Evolutionary conservation across 2,797 vertebrate genomes (phyloP), one percentile per base, ranked within the genome.

Genomic region (Lepilemur septentrionalis): DNA sequence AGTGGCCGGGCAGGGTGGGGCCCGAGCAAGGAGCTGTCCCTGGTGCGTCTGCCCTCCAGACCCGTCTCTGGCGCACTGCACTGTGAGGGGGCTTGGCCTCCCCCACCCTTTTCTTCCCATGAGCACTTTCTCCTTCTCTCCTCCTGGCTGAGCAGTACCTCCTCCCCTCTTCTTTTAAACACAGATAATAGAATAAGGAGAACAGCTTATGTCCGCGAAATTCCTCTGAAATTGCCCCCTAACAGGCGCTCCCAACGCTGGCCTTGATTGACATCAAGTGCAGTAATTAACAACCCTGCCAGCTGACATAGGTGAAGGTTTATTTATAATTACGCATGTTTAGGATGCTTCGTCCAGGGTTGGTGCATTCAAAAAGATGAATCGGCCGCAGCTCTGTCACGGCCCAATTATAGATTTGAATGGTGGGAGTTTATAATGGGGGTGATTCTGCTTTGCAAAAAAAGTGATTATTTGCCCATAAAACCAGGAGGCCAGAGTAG

Each of bases 401-500:
- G 97, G 97, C 97, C 97, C 92, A 97, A 38, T 98, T 98, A 98
- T 28, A 96, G 87, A 96, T 97, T 38, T 98, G 91, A 98, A 97
- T 97, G 92, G 97, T 80, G 87, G 75, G 97, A 91, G 81, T 91
- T 97, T 94, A 96, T 95, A 97, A 98, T 93, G 93, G 95, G 93
- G 94, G 95, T 79, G 96, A 97, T 97, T 98, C 92, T 97, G 91
- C 86, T 96, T 83, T 93, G 86, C 95, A 94, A 72, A 38, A 38
- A 78, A 80, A 98, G 97, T 97, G 97, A 98, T 98, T 98, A 97
- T 98, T 98, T 98, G 96, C 96, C 97, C 96, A 81, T 97, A 97
- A 98, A 98, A 93, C 95, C 92, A 67, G 95, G 76, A 97, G 89
- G 89, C 93, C 75, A 46, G 95, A 96, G 96, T 91, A 95, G 97